These are phyloP conservation scores for Symphodus melops DNA, from an alignment of 2,113 vertebrate genomes.

Conservation along the genomic window DNA sequence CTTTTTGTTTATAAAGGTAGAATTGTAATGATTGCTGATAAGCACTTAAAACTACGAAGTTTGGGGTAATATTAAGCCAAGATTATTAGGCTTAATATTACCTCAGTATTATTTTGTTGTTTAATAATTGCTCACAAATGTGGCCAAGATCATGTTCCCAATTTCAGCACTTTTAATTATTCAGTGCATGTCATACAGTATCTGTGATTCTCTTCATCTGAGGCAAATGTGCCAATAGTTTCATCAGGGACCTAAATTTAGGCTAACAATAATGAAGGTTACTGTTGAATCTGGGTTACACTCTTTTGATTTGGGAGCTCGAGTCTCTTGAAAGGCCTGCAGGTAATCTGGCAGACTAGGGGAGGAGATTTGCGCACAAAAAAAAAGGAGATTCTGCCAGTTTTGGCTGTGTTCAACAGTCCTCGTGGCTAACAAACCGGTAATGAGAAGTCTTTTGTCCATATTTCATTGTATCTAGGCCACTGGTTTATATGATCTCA, in stretches of 20 bases:
- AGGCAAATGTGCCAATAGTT: slow-evolving; percentile 5
- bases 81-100: too few species aligned
- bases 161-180: background rate
- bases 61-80: too few species aligned
- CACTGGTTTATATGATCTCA: background rate
- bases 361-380: background rate
- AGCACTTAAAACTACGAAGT: too few species aligned
- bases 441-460: background rate
- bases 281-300: slow-evolving; percentile 37
- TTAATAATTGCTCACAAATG: background rate
- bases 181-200: background rate
- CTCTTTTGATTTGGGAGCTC: slow-evolving; percentile 18
- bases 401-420: background rate
- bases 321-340: slow-evolving; percentile 32
- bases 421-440: background rate
- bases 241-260: slow-evolving; percentile 28
- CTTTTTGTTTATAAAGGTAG: too few species aligned
- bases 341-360: slow-evolving; percentile 29
- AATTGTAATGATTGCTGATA: too few species aligned
- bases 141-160: background rate
- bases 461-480: background rate
- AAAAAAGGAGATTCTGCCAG: background rate
- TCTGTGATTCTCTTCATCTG: slow-evolving; percentile 3
- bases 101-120: background rate
- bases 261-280: slow-evolving; percentile 31